These are phyloP conservation scores for Trissoscelio sp. DNA, from an alignment of 2,888 invertebrate species.

Conservation along the genomic window DNA sequence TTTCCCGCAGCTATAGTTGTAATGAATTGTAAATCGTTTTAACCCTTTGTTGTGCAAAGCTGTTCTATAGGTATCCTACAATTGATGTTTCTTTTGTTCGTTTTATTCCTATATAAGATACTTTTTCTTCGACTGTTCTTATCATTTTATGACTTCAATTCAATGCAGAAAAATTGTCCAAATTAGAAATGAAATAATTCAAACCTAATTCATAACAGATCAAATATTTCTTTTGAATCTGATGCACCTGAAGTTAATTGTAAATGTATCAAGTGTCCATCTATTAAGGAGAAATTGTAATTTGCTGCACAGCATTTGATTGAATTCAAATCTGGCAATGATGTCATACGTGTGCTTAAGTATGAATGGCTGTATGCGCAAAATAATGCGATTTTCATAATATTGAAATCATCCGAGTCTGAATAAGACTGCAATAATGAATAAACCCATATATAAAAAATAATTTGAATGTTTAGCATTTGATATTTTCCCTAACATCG, in stretches of 20 bases:
- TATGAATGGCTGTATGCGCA: slow-evolving; percentile 64
- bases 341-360: slow-evolving; percentile 58
- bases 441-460: slow-evolving; percentile 63
- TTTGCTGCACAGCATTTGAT: slow-evolving; percentile 58
- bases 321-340: slow-evolving; percentile 55
- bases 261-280: slow-evolving; percentile 40
- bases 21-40: slow-evolving; percentile 43
- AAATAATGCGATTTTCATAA: slow-evolving; percentile 64
- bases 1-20: slow-evolving; percentile 29
- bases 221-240: slow-evolving; percentile 7
- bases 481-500: neutral
- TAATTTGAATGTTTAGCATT: neutral
- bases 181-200: neutral
- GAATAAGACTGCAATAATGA: slow-evolving; percentile 65
- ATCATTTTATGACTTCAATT: slow-evolving; percentile 8
- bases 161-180: neutral
- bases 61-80: slow-evolving; percentile 36
- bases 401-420: slow-evolving; percentile 63
- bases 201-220: neutral
- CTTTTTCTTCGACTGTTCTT: slow-evolving; percentile 29
- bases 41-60: slow-evolving; percentile 43
- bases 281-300: slow-evolving; percentile 49
- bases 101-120: slow-evolving; percentile 27
- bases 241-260: slow-evolving; percentile 26
- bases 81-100: slow-evolving; percentile 15